Conservation (phyloP, 2,888 invertebrate species). For the Agonopterix alstromeriana region DNA sequence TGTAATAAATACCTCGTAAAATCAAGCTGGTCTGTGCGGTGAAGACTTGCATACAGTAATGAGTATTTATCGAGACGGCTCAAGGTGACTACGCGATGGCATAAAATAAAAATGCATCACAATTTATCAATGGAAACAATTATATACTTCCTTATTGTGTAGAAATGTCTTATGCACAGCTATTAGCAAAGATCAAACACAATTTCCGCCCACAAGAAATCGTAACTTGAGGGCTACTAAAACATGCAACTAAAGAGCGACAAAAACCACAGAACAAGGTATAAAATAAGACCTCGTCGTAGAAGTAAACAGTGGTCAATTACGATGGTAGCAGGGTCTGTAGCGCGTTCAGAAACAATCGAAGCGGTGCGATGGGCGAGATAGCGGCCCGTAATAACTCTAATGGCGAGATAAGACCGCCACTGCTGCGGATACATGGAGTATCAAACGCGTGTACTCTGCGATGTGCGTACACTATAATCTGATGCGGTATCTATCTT, state of each 20-base stretch:
- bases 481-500: constrained; percentile 44
- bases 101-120: constrained; percentile 9
- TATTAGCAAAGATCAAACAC: background rate
- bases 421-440: constrained; percentile 49
- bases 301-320: constrained; percentile 75
- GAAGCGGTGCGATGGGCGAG: constrained; percentile 72
- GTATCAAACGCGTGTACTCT: constrained; percentile 28
- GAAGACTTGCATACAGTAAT: constrained; percentile 23
- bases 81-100: constrained; percentile 13
- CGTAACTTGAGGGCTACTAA: too few species aligned
- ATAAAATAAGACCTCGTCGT: constrained; percentile 63
- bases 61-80: constrained; percentile 16
- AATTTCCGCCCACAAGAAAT: background rate
- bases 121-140: constrained; percentile 10
- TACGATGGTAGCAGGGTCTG: constrained; percentile 63
- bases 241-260: constrained; percentile 6
- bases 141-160: constrained; percentile 33
- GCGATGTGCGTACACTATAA: constrained; percentile 42
- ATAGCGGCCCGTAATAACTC: constrained; percentile 73
- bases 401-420: constrained; percentile 73
- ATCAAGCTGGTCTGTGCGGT: constrained; percentile 31
- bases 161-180: too few species aligned
- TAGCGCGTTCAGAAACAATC: constrained; percentile 71
- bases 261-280: constrained; percentile 49
- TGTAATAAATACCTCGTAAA: constrained; percentile 42